Conservation (phyloP, 2,888 invertebrate genomes). For the Andrena flavipes region DNA sequence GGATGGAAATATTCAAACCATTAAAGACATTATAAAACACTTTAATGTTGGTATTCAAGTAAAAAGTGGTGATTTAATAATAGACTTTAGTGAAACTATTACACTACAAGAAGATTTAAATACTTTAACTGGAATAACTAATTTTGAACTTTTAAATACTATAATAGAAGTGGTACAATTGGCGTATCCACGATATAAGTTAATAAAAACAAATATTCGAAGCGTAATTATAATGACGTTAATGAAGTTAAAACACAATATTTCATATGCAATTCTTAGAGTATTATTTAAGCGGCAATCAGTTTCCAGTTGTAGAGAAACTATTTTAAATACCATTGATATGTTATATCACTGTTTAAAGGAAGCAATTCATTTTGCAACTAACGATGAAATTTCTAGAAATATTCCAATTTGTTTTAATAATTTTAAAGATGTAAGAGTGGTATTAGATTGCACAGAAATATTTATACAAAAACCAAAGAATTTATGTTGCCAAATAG, state of each 20-base stretch:
- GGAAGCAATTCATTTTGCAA: neutral
- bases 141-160: neutral
- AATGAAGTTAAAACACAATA: neutral
- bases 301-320: neutral
- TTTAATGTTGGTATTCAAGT: too few species aligned
- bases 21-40: too few species aligned
- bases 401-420: neutral
- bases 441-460: constrained; percentile 9
- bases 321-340: neutral
- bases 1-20: too few species aligned
- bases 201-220: neutral
- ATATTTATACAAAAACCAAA: neutral
- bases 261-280: neutral
- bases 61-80: neutral
- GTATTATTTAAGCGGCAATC: neutral
- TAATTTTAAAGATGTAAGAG: neutral
- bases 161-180: neutral
- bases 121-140: neutral
- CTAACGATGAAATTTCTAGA: neutral
- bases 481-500: constrained; percentile 2
- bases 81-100: neutral
- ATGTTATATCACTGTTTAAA: neutral
- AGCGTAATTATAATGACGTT: neutral
- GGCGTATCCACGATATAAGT: neutral
- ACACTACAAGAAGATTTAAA: neutral